Percentiles rank a stretch among this genome's conserved stretches.
Conservation (phyloP, 2,888 invertebrate genomes). For the Lithosia quadra region DNA sequence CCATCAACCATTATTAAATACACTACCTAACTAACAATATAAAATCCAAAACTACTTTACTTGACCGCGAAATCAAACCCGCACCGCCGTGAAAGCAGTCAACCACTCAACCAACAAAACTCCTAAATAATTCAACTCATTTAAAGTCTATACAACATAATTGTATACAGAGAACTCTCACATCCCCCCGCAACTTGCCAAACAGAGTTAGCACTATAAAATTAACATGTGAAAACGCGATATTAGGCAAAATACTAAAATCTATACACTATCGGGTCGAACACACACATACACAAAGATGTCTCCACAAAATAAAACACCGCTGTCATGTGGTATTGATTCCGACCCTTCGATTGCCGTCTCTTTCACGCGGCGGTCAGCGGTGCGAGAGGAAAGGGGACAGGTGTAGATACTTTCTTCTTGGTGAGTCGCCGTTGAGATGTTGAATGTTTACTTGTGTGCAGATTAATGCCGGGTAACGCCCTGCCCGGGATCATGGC, state of each 20-base stretch:
- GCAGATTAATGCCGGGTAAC: conserved; percentile 73
- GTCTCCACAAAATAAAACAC: conserved; percentile 82
- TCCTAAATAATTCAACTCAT: neutral
- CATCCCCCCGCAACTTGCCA: conserved; percentile 16
- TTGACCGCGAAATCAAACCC: neutral
- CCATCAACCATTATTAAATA: neutral
- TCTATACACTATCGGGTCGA: conserved; percentile 35
- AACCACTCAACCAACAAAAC: neutral
- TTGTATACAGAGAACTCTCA: neutral
- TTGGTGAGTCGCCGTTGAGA: conserved; percentile 56
- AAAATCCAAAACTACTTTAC: neutral
- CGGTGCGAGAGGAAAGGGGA: conserved; percentile 53
- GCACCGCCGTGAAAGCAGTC: neutral
- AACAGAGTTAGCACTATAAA: conserved; percentile 36
- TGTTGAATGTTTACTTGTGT: conserved; percentile 71
- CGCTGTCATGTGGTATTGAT: conserved; percentile 83
- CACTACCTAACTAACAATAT: neutral
- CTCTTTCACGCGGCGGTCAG: conserved; percentile 63
- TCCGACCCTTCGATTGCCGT: conserved; percentile 68
- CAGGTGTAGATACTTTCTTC: conserved; percentile 62
- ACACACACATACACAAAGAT: conserved; percentile 63
- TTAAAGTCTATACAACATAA: neutral
- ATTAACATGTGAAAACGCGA: conserved; percentile 48
- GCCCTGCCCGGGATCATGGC: conserved; percentile 61
- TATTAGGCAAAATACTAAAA: conserved; percentile 39